Evolutionary conservation across 2,888 invertebrate species (phyloP).

Genomic region (Lampropteryx suffumata): DNA sequence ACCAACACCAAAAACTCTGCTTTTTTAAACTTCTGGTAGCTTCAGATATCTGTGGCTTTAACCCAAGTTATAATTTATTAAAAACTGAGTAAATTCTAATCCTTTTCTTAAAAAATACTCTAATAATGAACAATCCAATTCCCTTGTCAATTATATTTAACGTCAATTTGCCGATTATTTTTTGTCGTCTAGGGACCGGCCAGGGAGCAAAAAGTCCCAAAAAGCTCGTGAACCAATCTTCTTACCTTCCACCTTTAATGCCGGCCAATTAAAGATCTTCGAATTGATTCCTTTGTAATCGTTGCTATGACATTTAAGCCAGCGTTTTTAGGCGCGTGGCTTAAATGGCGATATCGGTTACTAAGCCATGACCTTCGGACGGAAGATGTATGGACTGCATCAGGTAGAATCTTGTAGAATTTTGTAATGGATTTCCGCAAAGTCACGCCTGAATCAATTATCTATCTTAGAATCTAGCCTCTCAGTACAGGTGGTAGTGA

Average conservation of each 20-base stretch:
- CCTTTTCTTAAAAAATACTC: constrained; percentile 2
- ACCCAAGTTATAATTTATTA: no score
- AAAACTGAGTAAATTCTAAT: neutral
- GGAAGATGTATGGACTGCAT: no score
- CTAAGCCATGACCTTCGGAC: no score
- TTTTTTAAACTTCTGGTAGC: no score
- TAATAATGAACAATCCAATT: constrained; percentile 10
- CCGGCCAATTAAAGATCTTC: constrained; percentile 76
- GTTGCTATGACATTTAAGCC: constrained; percentile 60
- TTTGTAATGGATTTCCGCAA: no score
- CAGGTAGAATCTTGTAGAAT: no score
- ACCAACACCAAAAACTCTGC: no score
- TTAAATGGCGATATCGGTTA: no score
- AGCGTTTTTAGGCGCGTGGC: constrained; percentile 6
- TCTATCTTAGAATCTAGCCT: no score
- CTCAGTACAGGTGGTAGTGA: no score
- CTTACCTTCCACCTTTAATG: constrained; percentile 47
- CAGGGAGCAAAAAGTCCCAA: constrained; percentile 63
- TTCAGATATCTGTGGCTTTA: no score
- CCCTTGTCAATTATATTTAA: constrained; percentile 71
- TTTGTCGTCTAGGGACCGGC: constrained; percentile 39
- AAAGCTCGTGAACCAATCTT: constrained; percentile 56
- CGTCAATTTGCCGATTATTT: constrained; percentile 63
- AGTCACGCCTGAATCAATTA: no score
- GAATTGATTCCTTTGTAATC: constrained; percentile 70